Base-by-base conservation (phyloP, 2,797 vertebrate genomes). In the Thalassophryne amazonica region DNA sequence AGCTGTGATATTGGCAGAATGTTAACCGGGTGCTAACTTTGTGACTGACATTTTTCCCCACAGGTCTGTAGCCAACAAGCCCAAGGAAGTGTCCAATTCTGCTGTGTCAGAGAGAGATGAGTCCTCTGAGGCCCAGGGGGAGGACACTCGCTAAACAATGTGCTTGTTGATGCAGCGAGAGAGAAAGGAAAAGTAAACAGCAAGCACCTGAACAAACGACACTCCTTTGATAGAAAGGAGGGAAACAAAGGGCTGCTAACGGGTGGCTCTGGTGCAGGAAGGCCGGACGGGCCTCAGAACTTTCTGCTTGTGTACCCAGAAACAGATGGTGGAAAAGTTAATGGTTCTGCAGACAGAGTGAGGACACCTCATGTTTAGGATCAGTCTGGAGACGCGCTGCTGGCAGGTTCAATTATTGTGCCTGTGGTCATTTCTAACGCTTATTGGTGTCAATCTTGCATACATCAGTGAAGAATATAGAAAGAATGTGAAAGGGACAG, bases 151-250 rank as follows among this genome's bases (percentile, higher is more conserved):
- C 46, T 60, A 61, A 52, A 53, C 34, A 48, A 39, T 9, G 27
- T 8, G 20, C 38, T 43, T 60, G 46, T 19, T 20, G 78, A 72
- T 62, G 64, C 55, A 27, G 18, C 1, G 4, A 35, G 32, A 40
- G 38, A 3, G 62, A 43, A 37, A 67, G 39, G 66, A 30, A 19
- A 27, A 39, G 30, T 23, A 48, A 59, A 76, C 45, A 27, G 62
- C 17, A 68, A 85, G 85, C 81, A 70, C 55, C 74, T 71, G 83
- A 90, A 88, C 78, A 86, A 86, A 80, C 57, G 25, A 33, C 16
- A 6, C 71, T 78, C 73, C 72, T 73, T 49, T 42, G 25, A 40
- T 10, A 40, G 25, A 36, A 6, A 54, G 23, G 33, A 52, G 42
- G 31, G 16, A 39, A 43, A 77, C 22, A 67, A 62, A 48, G 48